Percentiles rank a stretch among this genome's conserved stretches.
Evolutionary conservation across 2,113 vertebrate species (phyloP).

Genomic region (Cyprinodon variegatus): DNA sequence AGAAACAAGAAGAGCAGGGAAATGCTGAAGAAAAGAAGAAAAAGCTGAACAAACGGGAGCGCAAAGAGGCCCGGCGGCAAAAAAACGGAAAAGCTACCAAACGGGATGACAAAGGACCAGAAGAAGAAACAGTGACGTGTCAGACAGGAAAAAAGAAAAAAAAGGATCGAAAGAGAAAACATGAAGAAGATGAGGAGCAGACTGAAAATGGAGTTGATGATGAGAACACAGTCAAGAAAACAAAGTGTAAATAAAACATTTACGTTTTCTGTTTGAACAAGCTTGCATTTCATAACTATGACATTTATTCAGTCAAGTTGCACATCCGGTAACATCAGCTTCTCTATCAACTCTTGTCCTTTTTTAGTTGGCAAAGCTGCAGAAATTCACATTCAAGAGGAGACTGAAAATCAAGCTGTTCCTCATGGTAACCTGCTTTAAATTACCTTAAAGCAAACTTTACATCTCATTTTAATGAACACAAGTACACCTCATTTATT

Average conservation of each 20-base stretch:
- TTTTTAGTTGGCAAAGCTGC: constrained; percentile 38
- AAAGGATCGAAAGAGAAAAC: constrained; percentile 68
- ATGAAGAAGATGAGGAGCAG: constrained; percentile 35
- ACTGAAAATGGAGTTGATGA: background rate
- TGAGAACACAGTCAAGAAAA: constrained; percentile 42
- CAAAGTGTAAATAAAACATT: constrained; percentile 67
- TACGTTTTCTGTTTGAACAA: background rate
- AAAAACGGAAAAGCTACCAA: constrained; percentile 82
- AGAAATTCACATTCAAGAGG: constrained; percentile 30
- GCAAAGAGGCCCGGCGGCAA: constrained; percentile 86
- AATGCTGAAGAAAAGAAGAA: constrained; percentile 49
- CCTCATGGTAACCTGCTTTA: constrained; percentile 60
- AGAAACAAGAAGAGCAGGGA: constrained; percentile 35
- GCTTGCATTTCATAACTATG: background rate
- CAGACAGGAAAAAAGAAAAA: constrained; percentile 39
- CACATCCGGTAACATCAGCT: background rate
- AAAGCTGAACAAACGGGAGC: constrained; percentile 86
- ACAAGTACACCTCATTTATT: background rate
- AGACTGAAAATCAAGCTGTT: constrained; percentile 46
- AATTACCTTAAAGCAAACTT: background rate
- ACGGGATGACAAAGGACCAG: constrained; percentile 37
- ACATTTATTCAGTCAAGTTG: background rate
- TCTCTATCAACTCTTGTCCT: background rate
- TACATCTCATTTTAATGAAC: background rate
- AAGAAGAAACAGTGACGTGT: constrained; percentile 49